Percentiles rank a stretch among this genome's conserved stretches.
phyloP scores from a whole-genome alignment of 2,113 vertebrate species.

The Phocoena phocoena region DNA sequence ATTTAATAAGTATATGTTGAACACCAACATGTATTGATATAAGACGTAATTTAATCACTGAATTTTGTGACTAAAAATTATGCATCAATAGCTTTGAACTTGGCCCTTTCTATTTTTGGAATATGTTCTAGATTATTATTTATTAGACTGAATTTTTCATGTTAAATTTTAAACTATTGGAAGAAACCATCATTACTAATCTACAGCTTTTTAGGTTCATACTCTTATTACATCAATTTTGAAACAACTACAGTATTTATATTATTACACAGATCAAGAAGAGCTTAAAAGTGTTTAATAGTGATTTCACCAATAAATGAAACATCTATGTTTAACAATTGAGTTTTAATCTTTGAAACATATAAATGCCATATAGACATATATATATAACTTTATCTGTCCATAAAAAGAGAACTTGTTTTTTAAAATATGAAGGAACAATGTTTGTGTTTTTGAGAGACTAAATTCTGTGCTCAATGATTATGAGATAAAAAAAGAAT shows the following conservation, averaged over 20 bases:
- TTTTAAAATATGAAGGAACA: neutral
- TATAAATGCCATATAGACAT: neutral
- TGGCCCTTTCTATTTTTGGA: neutral
- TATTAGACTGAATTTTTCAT: neutral
- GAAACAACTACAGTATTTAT: conserved; percentile 60
- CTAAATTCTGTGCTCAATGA: neutral
- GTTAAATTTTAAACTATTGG: conserved; percentile 46
- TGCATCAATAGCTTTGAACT: neutral
- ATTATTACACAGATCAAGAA: conserved; percentile 63
- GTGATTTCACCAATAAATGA: conserved; percentile 33
- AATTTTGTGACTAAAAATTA: neutral
- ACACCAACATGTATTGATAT: neutral
- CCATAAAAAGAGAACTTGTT: conserved; percentile 20
- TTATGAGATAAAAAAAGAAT: neutral
- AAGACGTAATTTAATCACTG: neutral
- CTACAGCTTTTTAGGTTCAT: neutral
- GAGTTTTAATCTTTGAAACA: neutral
- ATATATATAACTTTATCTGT: neutral
- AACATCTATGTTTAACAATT: conserved; percentile 58
- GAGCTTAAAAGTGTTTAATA: conserved; percentile 34
- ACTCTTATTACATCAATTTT: conserved; percentile 53
- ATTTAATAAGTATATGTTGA: neutral
- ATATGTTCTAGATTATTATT: neutral
- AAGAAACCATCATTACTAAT: conserved; percentile 18
- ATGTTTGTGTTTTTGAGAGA: neutral